A percentile compares a stretch with the other conserved stretches of the same genome.
These are phyloP conservation scores for Margaritifera margaritifera DNA, from an alignment of 2,888 invertebrate genomes.

Conservation along the genomic window DNA sequence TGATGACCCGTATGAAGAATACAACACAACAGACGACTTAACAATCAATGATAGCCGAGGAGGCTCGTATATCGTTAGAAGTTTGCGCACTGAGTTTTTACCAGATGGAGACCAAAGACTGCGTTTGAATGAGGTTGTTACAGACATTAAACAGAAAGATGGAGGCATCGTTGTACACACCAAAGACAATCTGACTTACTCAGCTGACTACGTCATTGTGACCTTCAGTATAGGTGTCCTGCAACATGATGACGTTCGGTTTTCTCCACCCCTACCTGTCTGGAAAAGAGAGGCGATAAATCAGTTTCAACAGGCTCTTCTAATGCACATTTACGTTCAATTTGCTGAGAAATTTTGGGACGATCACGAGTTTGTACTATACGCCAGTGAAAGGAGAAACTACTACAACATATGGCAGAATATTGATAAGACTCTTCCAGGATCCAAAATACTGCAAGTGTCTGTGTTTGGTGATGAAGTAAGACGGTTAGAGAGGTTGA, in stretches of 20 bases:
- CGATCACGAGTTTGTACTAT: conserved; percentile 19
- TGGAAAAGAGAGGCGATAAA: conserved; percentile 27
- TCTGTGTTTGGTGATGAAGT: conserved; percentile 21
- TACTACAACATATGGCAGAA: conserved; percentile 23
- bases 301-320: conserved; percentile 14
- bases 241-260: conserved; percentile 24
- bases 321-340: conserved; percentile 27
- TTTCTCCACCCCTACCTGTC: conserved; percentile 24
- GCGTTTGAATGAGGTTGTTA: conserved; percentile 19
- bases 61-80: conserved; percentile 10
- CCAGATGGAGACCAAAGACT: conserved; percentile 8
- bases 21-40: conserved; percentile 10
- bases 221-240: conserved; percentile 40
- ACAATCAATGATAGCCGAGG: conserved; percentile 20
- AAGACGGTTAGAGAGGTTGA: conserved; percentile 13
- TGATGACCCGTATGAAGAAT: conserved; percentile 10
- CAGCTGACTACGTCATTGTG: conserved; percentile 29
- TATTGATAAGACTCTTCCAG: conserved; percentile 20
- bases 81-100: conserved; percentile 5
- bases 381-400: conserved; percentile 16
- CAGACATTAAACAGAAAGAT: conserved; percentile 11
- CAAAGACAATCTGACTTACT: conserved; percentile 11
- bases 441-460: conserved; percentile 26
- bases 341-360: conserved; percentile 32
- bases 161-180: conserved; percentile 20